phyloP scores from a whole-genome alignment of 2,113 vertebrate species.

The Calidris pugnax region DNA sequence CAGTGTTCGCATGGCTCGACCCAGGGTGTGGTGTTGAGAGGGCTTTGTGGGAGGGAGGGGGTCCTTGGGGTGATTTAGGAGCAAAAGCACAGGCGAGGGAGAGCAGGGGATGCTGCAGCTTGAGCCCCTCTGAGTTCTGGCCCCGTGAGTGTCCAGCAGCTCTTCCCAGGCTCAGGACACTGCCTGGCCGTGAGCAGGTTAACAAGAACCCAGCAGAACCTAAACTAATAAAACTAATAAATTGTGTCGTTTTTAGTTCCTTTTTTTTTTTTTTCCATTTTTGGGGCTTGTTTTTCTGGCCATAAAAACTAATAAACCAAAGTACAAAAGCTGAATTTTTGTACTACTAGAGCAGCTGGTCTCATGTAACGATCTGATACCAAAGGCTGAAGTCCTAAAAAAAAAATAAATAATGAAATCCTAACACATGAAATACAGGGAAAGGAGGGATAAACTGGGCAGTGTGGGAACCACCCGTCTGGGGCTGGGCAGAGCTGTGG shows the following conservation, averaged over 20 bases:
- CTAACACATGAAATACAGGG: background rate
- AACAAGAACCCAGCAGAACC: background rate
- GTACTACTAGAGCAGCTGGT: background rate
- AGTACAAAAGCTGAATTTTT: background rate
- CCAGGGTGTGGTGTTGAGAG: background rate
- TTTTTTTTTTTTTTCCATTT: background rate
- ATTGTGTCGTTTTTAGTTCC: background rate
- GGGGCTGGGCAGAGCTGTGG: background rate
- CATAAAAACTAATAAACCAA: background rate
- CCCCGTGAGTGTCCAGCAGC: background rate
- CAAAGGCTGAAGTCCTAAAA: background rate
- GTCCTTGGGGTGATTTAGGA: rapidly evolving
- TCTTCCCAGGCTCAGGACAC: background rate
- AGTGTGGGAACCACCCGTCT: background rate
- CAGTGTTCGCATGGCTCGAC: background rate
- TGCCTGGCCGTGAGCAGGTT: background rate
- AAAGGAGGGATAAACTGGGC: background rate
- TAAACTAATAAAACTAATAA: background rate
- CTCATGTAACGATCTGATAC: background rate
- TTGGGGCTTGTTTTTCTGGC: background rate
- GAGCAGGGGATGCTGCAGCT: background rate
- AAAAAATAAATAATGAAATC: background rate
- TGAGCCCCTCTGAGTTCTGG: background rate
- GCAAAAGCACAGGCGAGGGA: background rate
- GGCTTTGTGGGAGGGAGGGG: background rate